Percentiles rank a stretch among this genome's conserved stretches.
These are phyloP conservation scores for Smithornis capensis DNA, from an alignment of 2,113 vertebrate genomes.

Conservation along the genomic window DNA sequence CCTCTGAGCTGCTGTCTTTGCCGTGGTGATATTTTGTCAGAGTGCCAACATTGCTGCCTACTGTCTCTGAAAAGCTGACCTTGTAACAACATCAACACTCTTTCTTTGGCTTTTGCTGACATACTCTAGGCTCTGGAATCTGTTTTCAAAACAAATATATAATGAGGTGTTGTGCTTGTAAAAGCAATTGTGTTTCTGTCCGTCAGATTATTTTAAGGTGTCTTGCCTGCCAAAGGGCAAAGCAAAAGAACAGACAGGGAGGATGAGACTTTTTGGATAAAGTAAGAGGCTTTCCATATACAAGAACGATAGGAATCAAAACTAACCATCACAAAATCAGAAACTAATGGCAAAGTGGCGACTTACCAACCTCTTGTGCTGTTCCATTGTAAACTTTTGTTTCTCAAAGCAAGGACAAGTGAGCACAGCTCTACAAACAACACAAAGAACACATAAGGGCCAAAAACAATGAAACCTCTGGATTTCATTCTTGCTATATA, in stretches of 20 bases:
- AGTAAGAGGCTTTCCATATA: neutral
- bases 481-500: neutral
- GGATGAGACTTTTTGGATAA: neutral
- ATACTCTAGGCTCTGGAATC: slow-evolving; percentile 62
- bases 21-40: slow-evolving; percentile 59
- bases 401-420: neutral
- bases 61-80: slow-evolving; percentile 69
- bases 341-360: neutral
- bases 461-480: neutral
- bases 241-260: neutral
- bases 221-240: slow-evolving; percentile 6
- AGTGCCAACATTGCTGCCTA: slow-evolving; percentile 46
- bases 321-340: neutral
- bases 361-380: neutral
- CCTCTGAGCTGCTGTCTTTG: slow-evolving; percentile 40
- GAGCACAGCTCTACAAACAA: neutral
- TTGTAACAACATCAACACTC: slow-evolving; percentile 68
- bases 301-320: neutral
- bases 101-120: slow-evolving; percentile 69
- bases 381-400: neutral
- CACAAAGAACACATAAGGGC: neutral
- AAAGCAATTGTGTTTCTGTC: slow-evolving; percentile 64
- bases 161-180: slow-evolving; percentile 66
- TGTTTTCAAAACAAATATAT: slow-evolving; percentile 73
- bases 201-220: slow-evolving; percentile 44